Evolutionary conservation across 2,888 invertebrate genomes (phyloP).

Genomic region (Pristionchus entomophagus): DNA sequence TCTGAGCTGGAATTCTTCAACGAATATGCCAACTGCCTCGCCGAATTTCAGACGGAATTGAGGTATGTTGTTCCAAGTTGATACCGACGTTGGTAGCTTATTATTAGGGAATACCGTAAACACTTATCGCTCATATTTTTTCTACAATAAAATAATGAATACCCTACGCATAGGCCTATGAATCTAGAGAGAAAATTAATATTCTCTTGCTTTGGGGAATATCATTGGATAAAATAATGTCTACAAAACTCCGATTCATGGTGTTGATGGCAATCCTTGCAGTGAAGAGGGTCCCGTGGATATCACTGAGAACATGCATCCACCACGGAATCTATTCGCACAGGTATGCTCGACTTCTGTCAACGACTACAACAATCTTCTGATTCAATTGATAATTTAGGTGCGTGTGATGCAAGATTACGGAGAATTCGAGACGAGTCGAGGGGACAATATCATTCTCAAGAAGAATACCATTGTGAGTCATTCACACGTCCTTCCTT

Average conservation of each 20-base stretch:
- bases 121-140: no score
- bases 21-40: conserved; percentile 82
- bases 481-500: conserved; percentile 6
- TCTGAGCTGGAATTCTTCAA: conserved; percentile 85
- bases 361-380: background rate
- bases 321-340: conserved; percentile 77
- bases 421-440: conserved; percentile 93
- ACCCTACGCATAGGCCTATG: no score
- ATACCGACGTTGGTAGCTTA: no score
- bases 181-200: no score
- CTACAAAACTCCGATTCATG: no score
- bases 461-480: conserved; percentile 88
- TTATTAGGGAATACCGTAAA: no score
- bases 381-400: conserved; percentile 77
- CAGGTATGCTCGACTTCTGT: conserved; percentile 49
- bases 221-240: no score
- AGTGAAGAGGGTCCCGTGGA: conserved; percentile 81
- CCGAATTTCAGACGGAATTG: conserved; percentile 52
- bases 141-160: no score
- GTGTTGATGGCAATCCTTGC: no score
- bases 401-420: conserved; percentile 88
- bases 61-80: background rate
- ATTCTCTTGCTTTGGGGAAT: no score
- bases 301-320: conserved; percentile 88
- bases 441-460: conserved; percentile 90